phyloP scores from a whole-genome alignment of 2,888 invertebrate species.

The Anagyrus pseudococci region DNA sequence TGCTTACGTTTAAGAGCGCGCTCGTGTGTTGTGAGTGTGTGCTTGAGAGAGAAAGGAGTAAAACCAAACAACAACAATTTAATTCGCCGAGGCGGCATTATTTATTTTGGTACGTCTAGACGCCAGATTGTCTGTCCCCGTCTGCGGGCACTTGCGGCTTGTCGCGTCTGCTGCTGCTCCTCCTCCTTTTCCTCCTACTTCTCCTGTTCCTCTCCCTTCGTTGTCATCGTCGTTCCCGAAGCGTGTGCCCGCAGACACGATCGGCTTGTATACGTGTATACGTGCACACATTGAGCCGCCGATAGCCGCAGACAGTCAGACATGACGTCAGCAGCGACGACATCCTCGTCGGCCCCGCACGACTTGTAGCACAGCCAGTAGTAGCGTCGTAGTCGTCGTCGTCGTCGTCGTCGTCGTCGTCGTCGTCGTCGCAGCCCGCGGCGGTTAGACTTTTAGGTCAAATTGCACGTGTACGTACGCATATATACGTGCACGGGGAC shows the following conservation, averaged over 20 bases:
- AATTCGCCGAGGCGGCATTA: constrained; percentile 52
- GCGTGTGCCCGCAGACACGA: not conserved
- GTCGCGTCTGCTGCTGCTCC: too few species aligned
- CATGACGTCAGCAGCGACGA: constrained; percentile 35
- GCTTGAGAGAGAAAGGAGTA: not conserved
- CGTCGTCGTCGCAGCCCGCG: not conserved
- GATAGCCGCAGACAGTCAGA: constrained; percentile 35
- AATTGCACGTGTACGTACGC: constrained; percentile 23
- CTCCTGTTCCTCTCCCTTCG: constrained; percentile 3
- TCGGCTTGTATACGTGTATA: constrained; percentile 17
- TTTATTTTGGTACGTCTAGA: constrained; percentile 60
- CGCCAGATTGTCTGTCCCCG: constrained; percentile 59
- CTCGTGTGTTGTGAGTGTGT: too few species aligned
- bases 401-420: not conserved
- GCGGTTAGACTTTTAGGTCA: constrained; percentile 33
- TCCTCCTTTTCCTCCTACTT: constrained; percentile 1
- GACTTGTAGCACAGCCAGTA: not conserved
- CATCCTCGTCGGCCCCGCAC: not conserved
- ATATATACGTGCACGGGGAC: not conserved
- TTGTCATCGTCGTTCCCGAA: not conserved
- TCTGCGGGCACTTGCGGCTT: not conserved
- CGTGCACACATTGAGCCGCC: constrained; percentile 10
- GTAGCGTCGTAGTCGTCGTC: constrained; percentile 1
- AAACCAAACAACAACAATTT: constrained; percentile 48
- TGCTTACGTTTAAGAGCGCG: too few species aligned